These are phyloP conservation scores for Bufo bufo DNA, from an alignment of 2,113 vertebrate species.

Conservation along the genomic window DNA sequence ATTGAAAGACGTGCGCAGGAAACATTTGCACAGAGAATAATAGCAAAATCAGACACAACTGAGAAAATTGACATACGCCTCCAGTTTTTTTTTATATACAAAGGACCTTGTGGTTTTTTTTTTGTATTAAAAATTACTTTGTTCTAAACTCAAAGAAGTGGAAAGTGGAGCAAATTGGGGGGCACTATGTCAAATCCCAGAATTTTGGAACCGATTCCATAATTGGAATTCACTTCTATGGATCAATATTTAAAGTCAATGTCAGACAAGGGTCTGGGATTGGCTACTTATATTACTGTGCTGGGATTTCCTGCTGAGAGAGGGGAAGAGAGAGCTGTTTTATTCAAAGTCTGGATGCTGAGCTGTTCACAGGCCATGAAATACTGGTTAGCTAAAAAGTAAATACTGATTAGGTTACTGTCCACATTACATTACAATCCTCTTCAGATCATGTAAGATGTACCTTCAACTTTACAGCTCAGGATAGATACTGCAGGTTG, in stretches of 20 bases:
- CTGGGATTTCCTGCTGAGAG: neutral
- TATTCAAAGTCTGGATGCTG: neutral
- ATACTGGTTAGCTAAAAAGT: neutral
- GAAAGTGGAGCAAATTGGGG: neutral
- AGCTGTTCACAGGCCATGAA: neutral
- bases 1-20: slow-evolving; percentile 36
- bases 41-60: slow-evolving; percentile 51
- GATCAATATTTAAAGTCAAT: neutral
- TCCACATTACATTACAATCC: neutral
- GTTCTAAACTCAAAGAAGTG: neutral
- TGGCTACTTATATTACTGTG: neutral
- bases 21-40: slow-evolving; percentile 25
- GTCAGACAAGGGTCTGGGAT: neutral
- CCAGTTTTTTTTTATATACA: slow-evolving; percentile 6
- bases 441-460: neutral
- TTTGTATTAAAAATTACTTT: neutral
- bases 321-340: neutral
- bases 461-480: neutral
- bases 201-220: no score
- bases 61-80: slow-evolving; percentile 21
- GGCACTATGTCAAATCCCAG: no score
- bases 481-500: neutral
- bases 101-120: neutral
- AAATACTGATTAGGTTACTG: neutral
- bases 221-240: no score